A percentile compares a stretch with the other conserved stretches of the same genome.
phyloP scores from a whole-genome alignment of 2,888 invertebrate genomes.

The Drosophila testacea region DNA sequence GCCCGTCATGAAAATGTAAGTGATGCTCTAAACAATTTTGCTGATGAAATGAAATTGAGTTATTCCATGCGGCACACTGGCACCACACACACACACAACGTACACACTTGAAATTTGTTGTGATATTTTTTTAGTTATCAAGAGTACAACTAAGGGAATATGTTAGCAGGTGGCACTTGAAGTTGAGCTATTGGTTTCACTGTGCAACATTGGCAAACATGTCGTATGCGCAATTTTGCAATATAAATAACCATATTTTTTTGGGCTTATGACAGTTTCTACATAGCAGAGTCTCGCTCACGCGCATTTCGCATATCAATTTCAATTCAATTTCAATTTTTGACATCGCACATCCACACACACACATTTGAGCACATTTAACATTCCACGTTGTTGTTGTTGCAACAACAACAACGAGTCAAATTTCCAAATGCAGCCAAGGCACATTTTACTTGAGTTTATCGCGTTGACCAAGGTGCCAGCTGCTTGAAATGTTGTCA shows the following conservation, averaged over 20 bases:
- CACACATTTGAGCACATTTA: conserved; percentile 47
- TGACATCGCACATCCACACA: conserved; percentile 59
- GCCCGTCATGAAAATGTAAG: conserved; percentile 74
- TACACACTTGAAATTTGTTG: conserved; percentile 6
- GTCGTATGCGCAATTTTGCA: conserved; percentile 76
- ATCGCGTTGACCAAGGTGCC: conserved; percentile 67
- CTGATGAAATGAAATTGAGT: conserved; percentile 78
- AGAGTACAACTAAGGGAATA: conserved; percentile 8
- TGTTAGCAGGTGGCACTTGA: conserved; percentile 9
- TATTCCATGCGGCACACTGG: conserved; percentile 53
- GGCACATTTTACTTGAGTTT: conserved; percentile 54
- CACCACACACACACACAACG: conserved; percentile 7
- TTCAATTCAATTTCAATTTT: conserved; percentile 70
- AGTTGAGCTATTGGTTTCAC: conserved; percentile 22
- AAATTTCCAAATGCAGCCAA: conserved; percentile 42
- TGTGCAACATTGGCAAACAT: conserved; percentile 47
- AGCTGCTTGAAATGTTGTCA: conserved; percentile 70
- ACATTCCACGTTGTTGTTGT: conserved; percentile 30
- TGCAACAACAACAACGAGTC: conserved; percentile 19
- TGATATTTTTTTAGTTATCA: neutral
- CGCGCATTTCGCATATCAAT: conserved; percentile 73
- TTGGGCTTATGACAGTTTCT: conserved; percentile 63
- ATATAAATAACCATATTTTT: conserved; percentile 66
- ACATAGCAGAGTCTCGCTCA: conserved; percentile 34
- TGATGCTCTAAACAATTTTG: conserved; percentile 76